phyloP scores from a whole-genome alignment of 2,113 vertebrate genomes.

The Daphoenositta chrysoptera region DNA sequence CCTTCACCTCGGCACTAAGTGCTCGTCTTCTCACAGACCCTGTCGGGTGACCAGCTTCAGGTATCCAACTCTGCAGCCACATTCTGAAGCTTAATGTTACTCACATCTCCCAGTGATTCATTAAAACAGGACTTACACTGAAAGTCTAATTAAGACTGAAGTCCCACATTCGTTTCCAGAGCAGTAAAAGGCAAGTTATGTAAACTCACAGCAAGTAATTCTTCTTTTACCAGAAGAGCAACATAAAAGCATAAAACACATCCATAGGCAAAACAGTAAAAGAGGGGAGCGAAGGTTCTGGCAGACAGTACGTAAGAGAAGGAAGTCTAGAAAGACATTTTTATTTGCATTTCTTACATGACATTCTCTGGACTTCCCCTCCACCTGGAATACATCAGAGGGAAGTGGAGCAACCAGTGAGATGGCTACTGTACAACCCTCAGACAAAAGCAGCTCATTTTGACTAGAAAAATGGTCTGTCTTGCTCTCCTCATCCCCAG shows the following conservation, averaged over 20 bases:
- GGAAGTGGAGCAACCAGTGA: neutral
- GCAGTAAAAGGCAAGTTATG: constrained; percentile 42
- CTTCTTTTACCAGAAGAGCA: constrained; percentile 54
- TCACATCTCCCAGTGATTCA: constrained; percentile 7
- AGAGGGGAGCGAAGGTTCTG: neutral
- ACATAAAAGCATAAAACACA: constrained; percentile 26
- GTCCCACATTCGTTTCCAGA: constrained; percentile 18
- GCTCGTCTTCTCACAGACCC: neutral
- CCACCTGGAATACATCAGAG: constrained; percentile 32
- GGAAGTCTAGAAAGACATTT: constrained; percentile 52
- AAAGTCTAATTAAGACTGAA: constrained; percentile 39
- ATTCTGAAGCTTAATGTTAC: neutral
- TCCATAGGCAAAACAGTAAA: constrained; percentile 44
- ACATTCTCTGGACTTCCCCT: constrained; percentile 41
- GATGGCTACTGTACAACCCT: neutral
- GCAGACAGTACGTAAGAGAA: constrained; percentile 27
- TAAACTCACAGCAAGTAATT: constrained; percentile 50
- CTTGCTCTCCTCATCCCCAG: neutral
- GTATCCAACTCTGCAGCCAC: neutral
- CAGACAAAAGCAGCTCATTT: neutral
- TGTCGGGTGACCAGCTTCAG: neutral
- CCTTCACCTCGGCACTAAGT: neutral
- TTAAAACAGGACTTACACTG: neutral
- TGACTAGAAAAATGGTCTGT: neutral
- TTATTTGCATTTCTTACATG: constrained; percentile 56